Base-by-base conservation (phyloP, 2,888 invertebrate species). In the Pachycephus smyrnensis region DNA sequence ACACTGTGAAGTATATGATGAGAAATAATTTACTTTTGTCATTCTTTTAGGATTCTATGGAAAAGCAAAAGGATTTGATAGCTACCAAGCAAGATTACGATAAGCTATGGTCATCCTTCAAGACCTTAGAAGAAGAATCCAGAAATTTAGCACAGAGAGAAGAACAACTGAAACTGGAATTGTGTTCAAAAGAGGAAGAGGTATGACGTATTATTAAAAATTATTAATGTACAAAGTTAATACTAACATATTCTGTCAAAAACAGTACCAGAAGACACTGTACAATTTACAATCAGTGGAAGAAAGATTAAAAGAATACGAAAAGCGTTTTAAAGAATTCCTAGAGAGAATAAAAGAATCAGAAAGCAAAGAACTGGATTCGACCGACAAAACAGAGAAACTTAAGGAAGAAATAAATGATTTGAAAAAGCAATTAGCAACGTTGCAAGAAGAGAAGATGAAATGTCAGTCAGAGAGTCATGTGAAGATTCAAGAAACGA, bases 321-420 rank as follows among this genome's bases (percentile, higher is more conserved):
- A 55, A 55, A 55, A 9, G 23, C 55, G 55, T 55, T 55, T 23
- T 55, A 23, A 55, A 55, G 55, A 55, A 55, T 55, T 23, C 12
- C 23, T 71, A 23, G 12, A 71, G 71, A 71, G 12, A 31, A 71
- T 71, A 31, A 71, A 33, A 71, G 71, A 71, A 31, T 31, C 23
- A 3, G 12, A 71, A 71, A 71, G 33, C 12, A 71, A 71, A 31
- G 71, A 31, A 71, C 12, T 55, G 55, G 23, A 55, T 55, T 55
- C 55, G 23, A 23, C 9, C 55, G 6, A 23, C 9, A 55, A 23
- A 55, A 55, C 78, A 6, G 75, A 77, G 69, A 79, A 78, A 69
- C 73, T 83, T 35, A 80, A 74, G 37, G 40, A 79, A 0, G 71
- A 80, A 35, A 78, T 79, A 73, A 15, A 76, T 75, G 6, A 74